These are phyloP conservation scores for Coptotermes formosanus DNA, from an alignment of 1,140 invertebrate species.

Conservation along the genomic window DNA sequence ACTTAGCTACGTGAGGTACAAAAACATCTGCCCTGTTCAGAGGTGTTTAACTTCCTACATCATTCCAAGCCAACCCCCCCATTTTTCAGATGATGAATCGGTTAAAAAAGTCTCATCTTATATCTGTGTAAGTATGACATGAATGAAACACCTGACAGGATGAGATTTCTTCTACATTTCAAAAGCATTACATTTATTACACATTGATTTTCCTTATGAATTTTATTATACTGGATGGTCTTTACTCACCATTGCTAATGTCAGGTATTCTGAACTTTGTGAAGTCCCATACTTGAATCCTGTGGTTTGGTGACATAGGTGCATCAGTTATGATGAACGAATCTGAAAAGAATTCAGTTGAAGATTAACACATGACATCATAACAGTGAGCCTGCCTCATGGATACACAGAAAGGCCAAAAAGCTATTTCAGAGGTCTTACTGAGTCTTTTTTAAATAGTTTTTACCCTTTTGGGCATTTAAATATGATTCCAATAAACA, in stretches of 20 bases:
- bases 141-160: not conserved
- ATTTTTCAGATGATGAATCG: no score
- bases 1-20: no score
- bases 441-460: no score
- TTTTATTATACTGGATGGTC: not conserved
- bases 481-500: no score
- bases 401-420: not conserved
- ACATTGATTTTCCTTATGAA: not conserved
- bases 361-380: not conserved
- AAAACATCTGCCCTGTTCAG: no score
- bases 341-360: not conserved
- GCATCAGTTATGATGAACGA: slow-evolving; percentile 34
- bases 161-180: not conserved
- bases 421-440: no score
- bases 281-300: slow-evolving; percentile 84
- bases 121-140: no score
- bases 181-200: not conserved
- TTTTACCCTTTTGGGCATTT: no score
- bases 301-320: slow-evolving; percentile 56
- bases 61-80: no score
- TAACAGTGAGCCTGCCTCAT: not conserved
- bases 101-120: no score
- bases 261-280: slow-evolving; percentile 67
- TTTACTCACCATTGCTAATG: slow-evolving; percentile 66
- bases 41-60: no score